Percentiles rank a stretch among this genome's conserved stretches.
Evolutionary conservation across 1,140 invertebrate species (phyloP).

Genomic region (Myzus persicae): DNA sequence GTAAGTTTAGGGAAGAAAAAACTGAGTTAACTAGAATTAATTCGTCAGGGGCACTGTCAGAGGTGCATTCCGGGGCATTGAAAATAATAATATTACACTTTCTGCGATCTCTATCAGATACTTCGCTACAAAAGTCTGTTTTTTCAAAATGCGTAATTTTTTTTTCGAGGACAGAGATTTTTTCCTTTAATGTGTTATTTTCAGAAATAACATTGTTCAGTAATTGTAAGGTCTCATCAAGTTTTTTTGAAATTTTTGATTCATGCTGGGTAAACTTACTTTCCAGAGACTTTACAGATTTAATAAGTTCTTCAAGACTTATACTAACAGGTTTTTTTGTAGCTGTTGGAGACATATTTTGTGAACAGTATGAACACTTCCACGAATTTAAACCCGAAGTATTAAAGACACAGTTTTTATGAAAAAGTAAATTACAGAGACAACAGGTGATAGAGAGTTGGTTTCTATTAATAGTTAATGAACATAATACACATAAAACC

Average conservation of each 20-base stretch:
- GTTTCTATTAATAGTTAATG: no score
- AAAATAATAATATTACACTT: slow-evolving; percentile 7
- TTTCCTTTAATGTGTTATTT: not conserved
- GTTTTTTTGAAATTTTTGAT: not conserved
- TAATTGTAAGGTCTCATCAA: not conserved
- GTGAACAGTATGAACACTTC: not conserved
- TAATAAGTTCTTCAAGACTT: not conserved
- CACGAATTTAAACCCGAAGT: not conserved
- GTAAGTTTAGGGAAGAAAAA: not conserved
- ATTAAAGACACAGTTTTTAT: not conserved
- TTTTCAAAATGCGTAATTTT: not conserved
- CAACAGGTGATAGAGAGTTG: no score
- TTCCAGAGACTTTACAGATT: not conserved
- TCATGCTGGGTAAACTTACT: not conserved
- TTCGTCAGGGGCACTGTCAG: not conserved
- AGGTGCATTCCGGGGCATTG: not conserved
- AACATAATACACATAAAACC: no score
- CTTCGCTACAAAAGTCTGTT: not conserved
- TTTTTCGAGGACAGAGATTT: not conserved
- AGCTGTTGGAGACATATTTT: not conserved
- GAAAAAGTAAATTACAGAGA: not conserved
- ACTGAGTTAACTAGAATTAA: not conserved
- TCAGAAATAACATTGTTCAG: not conserved
- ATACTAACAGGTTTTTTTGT: not conserved
- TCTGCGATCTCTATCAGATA: not conserved